A percentile compares a stretch with the other conserved stretches of the same genome.
These are phyloP conservation scores for Periphyllus acericola DNA, from an alignment of 2,888 invertebrate genomes.

Conservation along the genomic window DNA sequence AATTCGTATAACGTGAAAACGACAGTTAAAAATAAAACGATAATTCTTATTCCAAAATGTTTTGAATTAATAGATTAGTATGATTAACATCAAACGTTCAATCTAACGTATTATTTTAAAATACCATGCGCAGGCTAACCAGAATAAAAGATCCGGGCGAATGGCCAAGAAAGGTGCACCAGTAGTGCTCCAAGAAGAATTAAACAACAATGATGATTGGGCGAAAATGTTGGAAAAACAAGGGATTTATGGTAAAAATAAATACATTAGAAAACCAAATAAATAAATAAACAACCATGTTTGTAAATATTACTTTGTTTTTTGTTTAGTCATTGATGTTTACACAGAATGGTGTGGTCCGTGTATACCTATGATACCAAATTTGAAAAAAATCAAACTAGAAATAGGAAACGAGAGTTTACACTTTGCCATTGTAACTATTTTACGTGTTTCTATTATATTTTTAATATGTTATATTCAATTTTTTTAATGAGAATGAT, in stretches of 20 bases:
- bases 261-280: slow-evolving; percentile 4
- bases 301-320: slow-evolving; percentile 23
- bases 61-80: too few relatives aligned
- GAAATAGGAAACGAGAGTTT: slow-evolving; percentile 87
- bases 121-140: neutral
- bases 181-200: slow-evolving; percentile 81
- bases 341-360: slow-evolving; percentile 94
- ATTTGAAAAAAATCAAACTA: slow-evolving; percentile 85
- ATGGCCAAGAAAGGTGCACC: slow-evolving; percentile 80
- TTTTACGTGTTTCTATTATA: slow-evolving; percentile 64
- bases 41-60: too few relatives aligned
- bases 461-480: neutral
- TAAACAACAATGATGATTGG: slow-evolving; percentile 87
- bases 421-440: slow-evolving; percentile 78
- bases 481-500: too few relatives aligned
- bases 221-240: slow-evolving; percentile 78
- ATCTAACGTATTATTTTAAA: too few relatives aligned
- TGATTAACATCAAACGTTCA: too few relatives aligned
- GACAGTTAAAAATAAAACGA: too few relatives aligned
- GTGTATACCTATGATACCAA: slow-evolving; percentile 84
- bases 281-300: slow-evolving; percentile 7
- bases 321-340: slow-evolving; percentile 79
- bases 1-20: too few relatives aligned
- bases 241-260: slow-evolving; percentile 77
- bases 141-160: slow-evolving; percentile 17